Percentiles rank a stretch among this genome's conserved stretches.
phyloP scores from a whole-genome alignment of 1,140 invertebrate species.

The Drosophila punjabiensis region DNA sequence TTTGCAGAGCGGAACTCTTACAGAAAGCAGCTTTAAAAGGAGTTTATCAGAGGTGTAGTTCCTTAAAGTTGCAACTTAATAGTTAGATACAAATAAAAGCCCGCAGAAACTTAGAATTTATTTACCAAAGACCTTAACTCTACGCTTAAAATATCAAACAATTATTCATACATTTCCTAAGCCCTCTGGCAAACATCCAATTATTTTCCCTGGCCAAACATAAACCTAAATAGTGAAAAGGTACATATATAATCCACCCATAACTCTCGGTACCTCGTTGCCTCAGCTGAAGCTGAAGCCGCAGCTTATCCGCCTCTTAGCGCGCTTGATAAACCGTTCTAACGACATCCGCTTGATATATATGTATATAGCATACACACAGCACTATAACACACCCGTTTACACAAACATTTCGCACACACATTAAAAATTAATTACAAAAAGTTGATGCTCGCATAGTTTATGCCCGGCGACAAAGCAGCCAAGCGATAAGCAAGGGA shows the following conservation, averaged over 20 bases:
- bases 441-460: constrained; percentile 73
- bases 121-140: too few relatives aligned
- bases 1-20: constrained; percentile 15
- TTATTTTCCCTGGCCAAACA: constrained; percentile 32
- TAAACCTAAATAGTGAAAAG: constrained; percentile 10
- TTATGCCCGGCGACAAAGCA: constrained; percentile 75
- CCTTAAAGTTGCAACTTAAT: background rate
- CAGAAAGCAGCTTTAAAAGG: background rate
- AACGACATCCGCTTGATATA: constrained; percentile 45
- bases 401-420: constrained; percentile 75
- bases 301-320: constrained; percentile 43
- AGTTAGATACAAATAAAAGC: too few relatives aligned
- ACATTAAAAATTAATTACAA: constrained; percentile 83
- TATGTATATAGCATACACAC: background rate
- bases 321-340: constrained; percentile 47
- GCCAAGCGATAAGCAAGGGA: constrained; percentile 59
- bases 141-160: too few relatives aligned
- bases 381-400: constrained; percentile 53
- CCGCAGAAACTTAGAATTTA: too few relatives aligned
- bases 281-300: background rate
- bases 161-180: background rate
- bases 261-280: background rate
- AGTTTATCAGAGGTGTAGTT: background rate
- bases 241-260: background rate
- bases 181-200: constrained; percentile 21